Evolutionary conservation across 2,888 invertebrate genomes (phyloP).

Genomic region (Pharmacophagus antenor): DNA sequence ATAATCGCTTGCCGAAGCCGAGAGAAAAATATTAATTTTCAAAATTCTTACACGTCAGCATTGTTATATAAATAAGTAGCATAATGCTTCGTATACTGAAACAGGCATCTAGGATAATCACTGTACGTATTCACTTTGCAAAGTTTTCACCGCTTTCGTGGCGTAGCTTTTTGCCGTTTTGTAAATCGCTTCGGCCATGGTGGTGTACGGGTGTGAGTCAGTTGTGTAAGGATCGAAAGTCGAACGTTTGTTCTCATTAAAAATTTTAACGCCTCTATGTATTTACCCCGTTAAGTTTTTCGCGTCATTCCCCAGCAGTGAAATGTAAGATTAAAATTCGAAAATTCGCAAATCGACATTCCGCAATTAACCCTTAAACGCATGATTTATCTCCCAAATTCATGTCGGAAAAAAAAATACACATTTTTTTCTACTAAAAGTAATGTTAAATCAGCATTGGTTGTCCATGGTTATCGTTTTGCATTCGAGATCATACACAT

Average conservation of each 20-base stretch:
- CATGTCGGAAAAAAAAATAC: no score
- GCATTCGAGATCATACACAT: no score
- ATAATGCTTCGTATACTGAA: not conserved
- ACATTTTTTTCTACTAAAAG: no score
- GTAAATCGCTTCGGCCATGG: conserved; percentile 3
- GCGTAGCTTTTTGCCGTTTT: not conserved
- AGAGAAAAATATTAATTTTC: not conserved
- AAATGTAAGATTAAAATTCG: not conserved
- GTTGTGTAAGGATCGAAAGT: not conserved
- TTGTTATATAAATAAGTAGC: not conserved
- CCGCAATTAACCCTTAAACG: conserved; percentile 15
- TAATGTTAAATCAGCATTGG: no score
- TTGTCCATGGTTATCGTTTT: no score
- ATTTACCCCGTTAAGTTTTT: not conserved
- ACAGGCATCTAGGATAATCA: not conserved
- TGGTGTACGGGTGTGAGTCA: not conserved
- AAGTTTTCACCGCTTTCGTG: conserved; percentile 2
- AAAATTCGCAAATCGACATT: conserved; percentile 14
- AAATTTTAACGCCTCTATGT: not conserved
- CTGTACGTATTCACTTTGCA: not conserved
- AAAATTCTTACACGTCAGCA: not conserved
- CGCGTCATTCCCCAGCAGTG: not conserved
- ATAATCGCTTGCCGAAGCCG: not conserved
- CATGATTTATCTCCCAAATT: no score
- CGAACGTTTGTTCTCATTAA: not conserved